A percentile compares a stretch with the other conserved stretches of the same genome.
Conservation (phyloP, 2,797 vertebrate species). For the Oreortyx pictus region DNA sequence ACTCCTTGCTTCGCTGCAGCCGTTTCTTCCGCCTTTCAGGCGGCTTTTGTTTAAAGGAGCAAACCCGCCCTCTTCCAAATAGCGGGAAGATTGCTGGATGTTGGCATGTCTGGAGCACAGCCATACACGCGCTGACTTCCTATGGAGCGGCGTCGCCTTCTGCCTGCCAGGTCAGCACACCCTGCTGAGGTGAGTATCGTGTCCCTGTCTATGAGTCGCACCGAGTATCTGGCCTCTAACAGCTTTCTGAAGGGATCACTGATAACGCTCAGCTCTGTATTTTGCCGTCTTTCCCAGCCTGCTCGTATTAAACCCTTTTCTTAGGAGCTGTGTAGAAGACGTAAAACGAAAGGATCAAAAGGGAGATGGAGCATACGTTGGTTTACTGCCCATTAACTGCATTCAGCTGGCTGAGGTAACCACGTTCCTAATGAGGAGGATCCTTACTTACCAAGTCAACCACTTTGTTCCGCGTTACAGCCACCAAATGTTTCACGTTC, state of each 20-base stretch:
- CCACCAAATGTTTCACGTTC: neutral
- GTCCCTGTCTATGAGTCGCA: neutral
- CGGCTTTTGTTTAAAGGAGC: neutral
- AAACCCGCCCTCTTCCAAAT: neutral
- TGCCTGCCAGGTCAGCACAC: neutral
- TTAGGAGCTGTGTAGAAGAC: neutral
- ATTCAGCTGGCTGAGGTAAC: slow-evolving; percentile 2
- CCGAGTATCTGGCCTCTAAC: neutral
- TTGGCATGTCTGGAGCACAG: rapidly evolving
- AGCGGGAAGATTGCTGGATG: neutral
- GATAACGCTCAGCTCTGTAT: neutral
- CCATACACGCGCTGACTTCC: neutral
- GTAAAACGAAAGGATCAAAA: neutral
- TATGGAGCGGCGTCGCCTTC: neutral
- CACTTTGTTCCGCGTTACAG: neutral
- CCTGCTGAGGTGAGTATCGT: neutral
- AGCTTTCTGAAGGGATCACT: neutral
- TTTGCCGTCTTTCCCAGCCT: neutral
- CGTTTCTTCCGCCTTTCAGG: neutral
- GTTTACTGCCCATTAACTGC: neutral
- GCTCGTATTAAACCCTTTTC: neutral
- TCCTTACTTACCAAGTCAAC: neutral
- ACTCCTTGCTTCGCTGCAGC: neutral
- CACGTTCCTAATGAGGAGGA: neutral
- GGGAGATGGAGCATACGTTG: neutral